These are phyloP conservation scores for Ahaetulla prasina DNA, from an alignment of 2,113 vertebrate species.

Conservation along the genomic window DNA sequence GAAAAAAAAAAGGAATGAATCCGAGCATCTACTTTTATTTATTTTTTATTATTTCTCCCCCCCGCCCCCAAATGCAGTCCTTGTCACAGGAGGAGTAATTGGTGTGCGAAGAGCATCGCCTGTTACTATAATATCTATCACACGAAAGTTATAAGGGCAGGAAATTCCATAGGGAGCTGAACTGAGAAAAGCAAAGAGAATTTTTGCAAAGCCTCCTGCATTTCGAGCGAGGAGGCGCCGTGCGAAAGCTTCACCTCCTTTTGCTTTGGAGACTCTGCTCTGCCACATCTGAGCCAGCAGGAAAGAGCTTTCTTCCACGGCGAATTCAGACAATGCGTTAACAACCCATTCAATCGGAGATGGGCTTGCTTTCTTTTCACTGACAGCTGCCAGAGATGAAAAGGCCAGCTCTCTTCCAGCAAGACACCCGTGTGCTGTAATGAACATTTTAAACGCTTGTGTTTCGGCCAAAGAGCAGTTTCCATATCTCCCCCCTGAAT, in stretches of 20 bases:
- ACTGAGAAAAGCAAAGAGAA: neutral
- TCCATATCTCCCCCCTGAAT: neutral
- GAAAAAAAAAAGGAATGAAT: no score
- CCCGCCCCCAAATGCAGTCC: neutral
- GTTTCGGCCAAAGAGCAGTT: neutral
- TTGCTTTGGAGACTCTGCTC: neutral
- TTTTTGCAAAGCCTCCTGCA: neutral
- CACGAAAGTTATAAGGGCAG: neutral
- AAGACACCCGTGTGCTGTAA: neutral
- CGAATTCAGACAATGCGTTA: slow-evolving; percentile 4
- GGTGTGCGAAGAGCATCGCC: neutral
- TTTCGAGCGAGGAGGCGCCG: neutral
- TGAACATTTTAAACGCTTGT: neutral
- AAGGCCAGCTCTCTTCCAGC: neutral
- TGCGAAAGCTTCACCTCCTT: neutral
- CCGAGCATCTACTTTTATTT: neutral
- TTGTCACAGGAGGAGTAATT: neutral
- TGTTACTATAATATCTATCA: neutral
- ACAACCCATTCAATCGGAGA: slow-evolving; percentile 2
- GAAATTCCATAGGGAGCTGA: neutral
- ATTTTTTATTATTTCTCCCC: no score
- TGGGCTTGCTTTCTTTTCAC: neutral
- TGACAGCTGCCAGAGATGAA: slow-evolving; percentile 25
- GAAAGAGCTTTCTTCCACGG: neutral
- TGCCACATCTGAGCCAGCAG: neutral